These are phyloP conservation scores for Spicauda simplicius DNA, from an alignment of 2,888 invertebrate genomes.

Conservation along the genomic window DNA sequence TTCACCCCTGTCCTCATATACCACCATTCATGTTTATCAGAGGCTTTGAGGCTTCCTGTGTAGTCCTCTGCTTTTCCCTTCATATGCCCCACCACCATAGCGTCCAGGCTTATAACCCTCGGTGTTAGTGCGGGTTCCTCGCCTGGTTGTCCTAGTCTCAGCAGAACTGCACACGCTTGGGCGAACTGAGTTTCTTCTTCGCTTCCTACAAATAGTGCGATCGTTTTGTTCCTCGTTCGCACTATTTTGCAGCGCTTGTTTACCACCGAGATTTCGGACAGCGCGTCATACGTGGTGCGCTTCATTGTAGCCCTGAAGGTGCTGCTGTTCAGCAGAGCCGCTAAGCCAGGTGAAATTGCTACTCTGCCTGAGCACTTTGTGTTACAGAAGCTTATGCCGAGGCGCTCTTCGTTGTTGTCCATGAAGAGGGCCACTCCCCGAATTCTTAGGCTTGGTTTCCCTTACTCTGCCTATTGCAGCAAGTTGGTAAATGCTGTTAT, in stretches of 20 bases:
- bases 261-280: too few relatives aligned
- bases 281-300: background rate
- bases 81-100: too few relatives aligned
- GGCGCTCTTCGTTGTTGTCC: slow-evolving; percentile 3
- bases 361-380: too few relatives aligned
- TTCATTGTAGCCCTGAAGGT: slow-evolving; percentile 3
- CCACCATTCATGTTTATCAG: background rate
- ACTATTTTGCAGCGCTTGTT: too few relatives aligned
- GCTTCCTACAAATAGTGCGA: slow-evolving; percentile 8
- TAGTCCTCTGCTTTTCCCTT: slow-evolving; percentile 1
- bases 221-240: background rate
- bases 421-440: too few relatives aligned
- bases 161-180: slow-evolving; percentile 8
- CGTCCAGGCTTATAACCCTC: too few relatives aligned
- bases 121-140: background rate
- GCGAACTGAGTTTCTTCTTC: too few relatives aligned
- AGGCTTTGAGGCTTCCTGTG: slow-evolving; percentile 5
- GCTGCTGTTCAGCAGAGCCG: too few relatives aligned
- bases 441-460: too few relatives aligned
- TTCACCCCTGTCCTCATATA: slow-evolving; percentile 3
- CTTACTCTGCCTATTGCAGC: too few relatives aligned
- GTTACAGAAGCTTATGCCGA: slow-evolving; percentile 6
- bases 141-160: slow-evolving; percentile 8
- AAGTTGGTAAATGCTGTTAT: too few relatives aligned
- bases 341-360: too few relatives aligned